These are phyloP conservation scores for Crematogaster levior DNA, from an alignment of 2,888 invertebrate genomes.

Conservation along the genomic window DNA sequence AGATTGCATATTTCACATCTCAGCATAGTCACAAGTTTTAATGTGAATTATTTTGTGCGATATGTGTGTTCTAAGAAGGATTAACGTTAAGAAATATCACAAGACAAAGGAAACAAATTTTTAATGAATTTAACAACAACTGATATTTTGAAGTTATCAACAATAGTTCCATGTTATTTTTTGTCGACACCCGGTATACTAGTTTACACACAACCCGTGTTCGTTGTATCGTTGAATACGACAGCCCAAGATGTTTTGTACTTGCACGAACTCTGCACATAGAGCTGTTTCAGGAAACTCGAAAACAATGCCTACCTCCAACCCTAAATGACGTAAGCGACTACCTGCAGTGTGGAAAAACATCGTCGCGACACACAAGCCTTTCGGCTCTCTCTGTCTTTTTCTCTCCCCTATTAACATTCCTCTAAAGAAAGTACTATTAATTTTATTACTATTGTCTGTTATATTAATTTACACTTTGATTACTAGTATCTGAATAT, in stretches of 20 bases:
- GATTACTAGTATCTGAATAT: background rate
- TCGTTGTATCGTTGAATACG: conserved; percentile 20
- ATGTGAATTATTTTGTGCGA: background rate
- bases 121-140: background rate
- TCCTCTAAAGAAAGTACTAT: background rate
- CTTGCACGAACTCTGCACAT: conserved; percentile 56
- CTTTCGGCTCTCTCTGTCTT: background rate
- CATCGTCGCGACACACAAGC: background rate
- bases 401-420: background rate
- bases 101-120: background rate
- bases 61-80: background rate
- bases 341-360: conserved; percentile 29
- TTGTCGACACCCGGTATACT: conserved; percentile 26
- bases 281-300: conserved; percentile 67
- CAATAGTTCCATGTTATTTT: background rate
- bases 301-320: conserved; percentile 65
- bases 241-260: conserved; percentile 59
- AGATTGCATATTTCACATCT: conserved; percentile 23
- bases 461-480: background rate
- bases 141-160: background rate
- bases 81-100: background rate
- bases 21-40: conserved; percentile 20
- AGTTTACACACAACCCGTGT: background rate
- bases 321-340: conserved; percentile 62
- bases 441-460: background rate